Conservation (phyloP, 2,888 invertebrate genomes). For the Ennomos erosarius region DNA sequence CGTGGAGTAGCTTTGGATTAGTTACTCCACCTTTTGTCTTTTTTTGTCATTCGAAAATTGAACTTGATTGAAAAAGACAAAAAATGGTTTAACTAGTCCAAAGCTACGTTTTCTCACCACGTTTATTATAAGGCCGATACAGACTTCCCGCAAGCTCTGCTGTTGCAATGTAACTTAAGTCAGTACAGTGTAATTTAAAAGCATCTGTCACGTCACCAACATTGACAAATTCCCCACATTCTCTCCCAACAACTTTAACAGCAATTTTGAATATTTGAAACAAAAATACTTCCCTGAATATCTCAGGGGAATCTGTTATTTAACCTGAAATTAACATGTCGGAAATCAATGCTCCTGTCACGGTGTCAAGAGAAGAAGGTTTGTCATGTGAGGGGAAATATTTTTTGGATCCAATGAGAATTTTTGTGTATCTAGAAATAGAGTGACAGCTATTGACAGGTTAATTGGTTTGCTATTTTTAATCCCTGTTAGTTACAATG, state of each 20-base stretch:
- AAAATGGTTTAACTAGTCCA: too few species aligned
- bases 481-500: too few species aligned
- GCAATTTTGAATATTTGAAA: conserved; percentile 53
- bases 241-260: conserved; percentile 47
- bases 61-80: too few species aligned
- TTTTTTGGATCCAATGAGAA: conserved; percentile 54
- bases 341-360: conserved; percentile 77
- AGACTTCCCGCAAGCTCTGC: too few species aligned
- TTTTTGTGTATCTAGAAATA: conserved; percentile 41
- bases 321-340: conserved; percentile 84
- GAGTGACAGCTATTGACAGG: conserved; percentile 55
- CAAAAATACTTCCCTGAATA: conserved; percentile 58
- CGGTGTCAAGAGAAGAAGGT: conserved; percentile 55
- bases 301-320: conserved; percentile 64
- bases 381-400: conserved; percentile 60
- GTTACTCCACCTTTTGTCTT: too few species aligned
- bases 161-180: conserved; percentile 1
- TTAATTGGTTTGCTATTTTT: conserved; percentile 63
- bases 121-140: too few species aligned
- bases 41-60: too few species aligned
- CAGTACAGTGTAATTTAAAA: conserved; percentile 42
- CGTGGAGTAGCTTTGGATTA: too few species aligned
- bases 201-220: conserved; percentile 53
- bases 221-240: conserved; percentile 61
- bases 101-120: too few species aligned